These are phyloP conservation scores for Papilio polytes DNA, from an alignment of 1,140 invertebrate genomes.

Conservation along the genomic window DNA sequence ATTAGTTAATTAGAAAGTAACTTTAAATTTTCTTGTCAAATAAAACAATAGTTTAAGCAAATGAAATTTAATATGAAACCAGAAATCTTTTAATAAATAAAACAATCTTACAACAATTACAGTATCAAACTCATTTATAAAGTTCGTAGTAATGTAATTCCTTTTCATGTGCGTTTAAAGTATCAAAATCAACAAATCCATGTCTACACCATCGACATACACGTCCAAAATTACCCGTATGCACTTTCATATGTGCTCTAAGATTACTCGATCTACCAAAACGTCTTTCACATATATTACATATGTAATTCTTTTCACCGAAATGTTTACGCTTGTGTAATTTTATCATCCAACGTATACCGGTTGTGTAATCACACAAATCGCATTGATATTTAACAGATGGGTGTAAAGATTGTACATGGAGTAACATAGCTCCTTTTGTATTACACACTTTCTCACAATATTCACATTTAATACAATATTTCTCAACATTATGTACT, in stretches of 20 bases:
- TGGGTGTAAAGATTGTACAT: slow-evolving; percentile 56
- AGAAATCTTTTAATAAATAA: background rate
- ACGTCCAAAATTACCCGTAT: slow-evolving; percentile 57
- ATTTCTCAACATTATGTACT: slow-evolving; percentile 65
- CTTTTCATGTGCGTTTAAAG: slow-evolving; percentile 53
- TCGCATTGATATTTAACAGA: slow-evolving; percentile 58
- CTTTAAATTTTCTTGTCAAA: background rate
- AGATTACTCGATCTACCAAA: slow-evolving; percentile 65
- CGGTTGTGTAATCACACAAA: slow-evolving; percentile 61
- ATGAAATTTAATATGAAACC: background rate
- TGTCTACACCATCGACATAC: slow-evolving; percentile 59
- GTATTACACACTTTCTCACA: slow-evolving; percentile 63
- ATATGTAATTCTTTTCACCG: slow-evolving; percentile 57
- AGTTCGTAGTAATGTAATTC: slow-evolving; percentile 54
- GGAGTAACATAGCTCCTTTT: slow-evolving; percentile 60
- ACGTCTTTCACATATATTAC: slow-evolving; percentile 54
- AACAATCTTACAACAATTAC: background rate
- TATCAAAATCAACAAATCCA: slow-evolving; percentile 54
- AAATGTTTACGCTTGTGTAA: slow-evolving; percentile 64
- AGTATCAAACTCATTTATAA: slow-evolving; percentile 40
- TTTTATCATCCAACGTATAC: slow-evolving; percentile 61
- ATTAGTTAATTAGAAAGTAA: too few species aligned
- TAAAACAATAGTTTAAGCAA: slow-evolving; percentile 44
- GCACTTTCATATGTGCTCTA: slow-evolving; percentile 64
- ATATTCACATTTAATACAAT: slow-evolving; percentile 59